Base-by-base conservation (phyloP, 2,113 vertebrate genomes). In the Mungos mungo region DNA sequence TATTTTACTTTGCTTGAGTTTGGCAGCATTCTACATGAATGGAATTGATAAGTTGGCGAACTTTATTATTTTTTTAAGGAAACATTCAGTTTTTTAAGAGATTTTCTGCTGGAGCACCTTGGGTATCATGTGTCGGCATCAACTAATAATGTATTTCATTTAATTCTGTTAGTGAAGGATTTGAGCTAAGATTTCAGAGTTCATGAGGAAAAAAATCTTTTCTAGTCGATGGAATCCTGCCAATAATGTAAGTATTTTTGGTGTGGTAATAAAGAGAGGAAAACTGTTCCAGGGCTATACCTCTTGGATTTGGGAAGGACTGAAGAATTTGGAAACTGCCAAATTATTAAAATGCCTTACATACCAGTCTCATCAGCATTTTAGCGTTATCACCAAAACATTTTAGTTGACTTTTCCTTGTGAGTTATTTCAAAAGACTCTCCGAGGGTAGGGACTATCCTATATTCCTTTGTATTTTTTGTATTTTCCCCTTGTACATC, bases 141-240 rank as follows among this genome's bases (percentile, higher is more conserved):
- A 60, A 33, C 52, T 60, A 82, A 27, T 95, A 81, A 35, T 19
- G 5, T 29, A 25, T 95, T 90, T 77, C 47, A 31, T 57, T 79
- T 79, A 47, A 41, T 41, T 66, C 7, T 79, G 47, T 80, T 65
- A 57, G 27, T 41, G 68, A 72, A 52, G 41, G 83, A 63, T 82
- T 66, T 38, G 21, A 65, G 50, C 57, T 86, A 38, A 90, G 69
- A 83, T 65, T 79, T 96, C 54, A 92, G 54, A 72, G 35, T 76
- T 83, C 10, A 41, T 84, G 91, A 93, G 91, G 54, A 88, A 93
- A 94, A 93, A 94, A 91, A n/a, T n/a, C 1, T 90, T 88, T 79
- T 69, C 57, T 54, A 31, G 77, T 86, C 82, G 82, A 1, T 92
- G 38, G 72, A 95, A 86, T 88, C 65, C 65, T 74, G 66, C 66